A percentile compares a stretch with the other conserved stretches of the same genome.
Evolutionary conservation across 37 sponge, comb jelly and placozoan genomes (phyloP).

Genomic region (Halichondria panicea): DNA sequence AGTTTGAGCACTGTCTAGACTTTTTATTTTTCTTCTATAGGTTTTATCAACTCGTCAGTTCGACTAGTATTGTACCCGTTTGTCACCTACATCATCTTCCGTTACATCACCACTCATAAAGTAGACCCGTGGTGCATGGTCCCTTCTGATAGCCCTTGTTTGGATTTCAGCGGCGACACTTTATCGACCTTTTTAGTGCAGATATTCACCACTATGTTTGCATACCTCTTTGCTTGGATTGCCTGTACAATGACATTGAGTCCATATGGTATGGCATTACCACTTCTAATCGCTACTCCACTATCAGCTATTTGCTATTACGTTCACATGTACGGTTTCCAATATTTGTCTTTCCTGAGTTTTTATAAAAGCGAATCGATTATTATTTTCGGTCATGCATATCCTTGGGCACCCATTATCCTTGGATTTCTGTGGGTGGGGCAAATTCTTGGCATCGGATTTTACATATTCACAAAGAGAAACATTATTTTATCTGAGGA

Average conservation of each 20-base stretch:
- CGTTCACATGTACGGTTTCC: neutral
- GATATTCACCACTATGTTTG: slow-evolving; percentile 52
- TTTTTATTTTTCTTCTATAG: slow-evolving; percentile 5
- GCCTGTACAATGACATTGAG: slow-evolving; percentile 46
- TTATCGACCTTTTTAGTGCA: slow-evolving; percentile 27
- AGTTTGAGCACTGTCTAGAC: neutral
- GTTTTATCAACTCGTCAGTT: slow-evolving; percentile 47
- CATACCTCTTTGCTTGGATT: slow-evolving; percentile 35
- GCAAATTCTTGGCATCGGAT: slow-evolving; percentile 42
- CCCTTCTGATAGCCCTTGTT: neutral
- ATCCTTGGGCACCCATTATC: neutral
- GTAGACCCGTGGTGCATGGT: slow-evolving; percentile 48
- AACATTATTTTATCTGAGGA: slow-evolving; percentile 60
- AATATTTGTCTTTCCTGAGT: neutral
- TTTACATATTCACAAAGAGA: slow-evolving; percentile 41
- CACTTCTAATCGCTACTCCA: slow-evolving; percentile 64
- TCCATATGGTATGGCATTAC: slow-evolving; percentile 35
- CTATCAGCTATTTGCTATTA: slow-evolving; percentile 18
- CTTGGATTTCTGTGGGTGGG: slow-evolving; percentile 35
- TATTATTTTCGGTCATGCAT: neutral
- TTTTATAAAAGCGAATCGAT: neutral
- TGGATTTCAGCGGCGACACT: slow-evolving; percentile 3
- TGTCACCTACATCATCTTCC: slow-evolving; percentile 39
- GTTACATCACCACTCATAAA: neutral
- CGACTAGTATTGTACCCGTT: slow-evolving; percentile 53